These are phyloP conservation scores for Melitaea cinxia DNA, from an alignment of 1,140 invertebrate genomes.

Conservation along the genomic window DNA sequence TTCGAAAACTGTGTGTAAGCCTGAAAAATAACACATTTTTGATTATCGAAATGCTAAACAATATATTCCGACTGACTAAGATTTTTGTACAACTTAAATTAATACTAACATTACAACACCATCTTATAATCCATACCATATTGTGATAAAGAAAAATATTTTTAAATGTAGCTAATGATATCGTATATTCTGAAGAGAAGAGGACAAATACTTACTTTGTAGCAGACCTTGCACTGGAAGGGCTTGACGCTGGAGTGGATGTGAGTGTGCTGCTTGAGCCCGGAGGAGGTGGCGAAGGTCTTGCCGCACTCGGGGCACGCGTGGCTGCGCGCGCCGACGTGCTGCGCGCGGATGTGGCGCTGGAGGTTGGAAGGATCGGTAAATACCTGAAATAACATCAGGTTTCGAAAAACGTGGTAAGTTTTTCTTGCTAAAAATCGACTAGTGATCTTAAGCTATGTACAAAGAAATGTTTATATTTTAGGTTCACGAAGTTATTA, in stretches of 20 bases:
- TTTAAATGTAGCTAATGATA: too few species aligned
- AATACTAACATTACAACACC: too few species aligned
- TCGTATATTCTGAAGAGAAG: slow-evolving; percentile 5
- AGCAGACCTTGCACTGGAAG: slow-evolving; percentile 96
- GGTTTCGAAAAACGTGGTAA: slow-evolving; percentile 68
- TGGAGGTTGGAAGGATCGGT: slow-evolving; percentile 97
- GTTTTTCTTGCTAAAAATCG: slow-evolving; percentile 14
- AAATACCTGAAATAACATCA: slow-evolving; percentile 88
- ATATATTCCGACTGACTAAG: too few species aligned
- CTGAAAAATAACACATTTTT: slow-evolving; percentile 83
- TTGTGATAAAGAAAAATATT: too few species aligned
- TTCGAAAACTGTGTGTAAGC: slow-evolving; percentile 99
- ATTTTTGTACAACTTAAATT: too few species aligned
- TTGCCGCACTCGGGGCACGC: slow-evolving; percentile 99
- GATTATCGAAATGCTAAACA: too few species aligned
- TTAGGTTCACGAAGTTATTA: too few species aligned
- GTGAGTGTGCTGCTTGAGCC: slow-evolving; percentile 99
- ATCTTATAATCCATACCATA: too few species aligned
- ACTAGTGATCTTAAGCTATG: neutral
- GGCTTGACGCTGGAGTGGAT: slow-evolving; percentile 99
- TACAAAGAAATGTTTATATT: too few species aligned
- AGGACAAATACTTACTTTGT: slow-evolving; percentile 83
- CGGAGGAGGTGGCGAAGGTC: slow-evolving; percentile 98
- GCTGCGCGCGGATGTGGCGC: slow-evolving; percentile 96
- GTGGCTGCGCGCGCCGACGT: slow-evolving; percentile 96